Evolutionary conservation across 2,797 vertebrate genomes (phyloP).

Genomic region (Xerus rutilus): DNA sequence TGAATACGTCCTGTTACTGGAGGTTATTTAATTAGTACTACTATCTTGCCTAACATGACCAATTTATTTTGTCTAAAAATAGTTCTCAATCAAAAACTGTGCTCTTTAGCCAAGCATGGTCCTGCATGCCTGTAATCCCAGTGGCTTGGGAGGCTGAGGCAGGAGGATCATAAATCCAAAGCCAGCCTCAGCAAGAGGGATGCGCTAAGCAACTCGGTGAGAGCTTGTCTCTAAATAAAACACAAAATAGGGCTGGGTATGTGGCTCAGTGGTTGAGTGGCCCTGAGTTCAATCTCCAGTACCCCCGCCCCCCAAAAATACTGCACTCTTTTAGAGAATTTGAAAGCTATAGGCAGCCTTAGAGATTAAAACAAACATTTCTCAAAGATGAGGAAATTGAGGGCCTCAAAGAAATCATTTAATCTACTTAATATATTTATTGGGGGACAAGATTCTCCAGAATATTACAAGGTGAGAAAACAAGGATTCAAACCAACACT

Average conservation of each 20-base stretch:
- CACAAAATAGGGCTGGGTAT: too few species aligned
- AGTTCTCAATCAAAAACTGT: slow-evolving; percentile 11
- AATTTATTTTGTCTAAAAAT: slow-evolving; percentile 59
- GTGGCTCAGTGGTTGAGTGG: too few species aligned
- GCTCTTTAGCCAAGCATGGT: neutral
- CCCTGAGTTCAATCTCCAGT: too few species aligned
- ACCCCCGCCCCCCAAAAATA: too few species aligned
- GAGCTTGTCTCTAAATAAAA: too few species aligned
- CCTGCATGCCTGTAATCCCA: too few species aligned
- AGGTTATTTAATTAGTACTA: slow-evolving; percentile 19
- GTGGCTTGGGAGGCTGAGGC: too few species aligned
- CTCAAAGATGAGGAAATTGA: slow-evolving; percentile 30
- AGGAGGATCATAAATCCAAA: too few species aligned
- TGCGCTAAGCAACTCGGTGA: too few species aligned
- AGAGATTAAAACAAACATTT: slow-evolving; percentile 59
- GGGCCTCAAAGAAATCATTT: slow-evolving; percentile 51
- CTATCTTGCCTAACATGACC: slow-evolving; percentile 17
- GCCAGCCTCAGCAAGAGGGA: too few species aligned
- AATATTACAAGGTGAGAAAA: slow-evolving; percentile 19
- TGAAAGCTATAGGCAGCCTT: neutral
- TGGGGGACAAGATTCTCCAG: slow-evolving; percentile 23
- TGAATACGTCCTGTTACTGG: neutral
- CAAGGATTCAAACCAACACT: slow-evolving; percentile 13
- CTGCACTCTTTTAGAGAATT: neutral
- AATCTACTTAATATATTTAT: slow-evolving; percentile 45